A percentile compares a stretch with the other conserved stretches of the same genome.
These are phyloP conservation scores for Ecdyonurus torrentis DNA, from an alignment of 2,888 invertebrate genomes.

Conservation along the genomic window DNA sequence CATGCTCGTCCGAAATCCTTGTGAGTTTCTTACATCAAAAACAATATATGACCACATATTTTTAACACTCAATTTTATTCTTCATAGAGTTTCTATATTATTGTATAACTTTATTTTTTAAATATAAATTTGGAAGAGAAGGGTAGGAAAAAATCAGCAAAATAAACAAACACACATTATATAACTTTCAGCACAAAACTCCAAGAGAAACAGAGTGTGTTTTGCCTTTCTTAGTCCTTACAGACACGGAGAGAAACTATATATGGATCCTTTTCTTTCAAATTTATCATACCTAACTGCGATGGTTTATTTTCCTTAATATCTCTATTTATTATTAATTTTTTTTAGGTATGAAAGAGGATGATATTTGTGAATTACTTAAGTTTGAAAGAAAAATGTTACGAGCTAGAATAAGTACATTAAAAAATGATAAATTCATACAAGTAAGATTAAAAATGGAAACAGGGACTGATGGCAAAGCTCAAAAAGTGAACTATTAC, in stretches of 20 bases:
- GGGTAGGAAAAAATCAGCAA: too few relatives aligned
- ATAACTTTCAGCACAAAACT: too few relatives aligned
- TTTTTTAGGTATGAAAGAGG: slow-evolving; percentile 62
- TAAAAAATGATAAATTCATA: slow-evolving; percentile 86
- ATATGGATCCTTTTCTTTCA: too few relatives aligned
- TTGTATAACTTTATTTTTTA: background rate
- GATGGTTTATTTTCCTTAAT: background rate
- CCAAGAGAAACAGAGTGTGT: too few relatives aligned
- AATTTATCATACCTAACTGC: too few relatives aligned
- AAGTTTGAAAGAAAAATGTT: slow-evolving; percentile 91
- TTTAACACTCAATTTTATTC: background rate
- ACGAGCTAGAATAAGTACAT: slow-evolving; percentile 64
- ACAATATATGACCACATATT: background rate
- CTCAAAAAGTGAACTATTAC: slow-evolving; percentile 91
- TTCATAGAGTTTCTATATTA: background rate
- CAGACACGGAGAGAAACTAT: too few relatives aligned
- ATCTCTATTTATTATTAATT: background rate
- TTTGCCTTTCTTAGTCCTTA: too few relatives aligned
- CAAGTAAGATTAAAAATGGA: slow-evolving; percentile 88
- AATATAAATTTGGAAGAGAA: too few relatives aligned
- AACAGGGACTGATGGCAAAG: slow-evolving; percentile 85
- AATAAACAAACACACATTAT: too few relatives aligned
- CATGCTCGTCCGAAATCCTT: slow-evolving; percentile 89
- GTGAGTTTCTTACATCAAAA: slow-evolving; percentile 33
- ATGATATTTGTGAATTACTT: slow-evolving; percentile 74